These are phyloP conservation scores for Frankliniella fusca DNA, from an alignment of 2,888 invertebrate genomes.

Conservation along the genomic window DNA sequence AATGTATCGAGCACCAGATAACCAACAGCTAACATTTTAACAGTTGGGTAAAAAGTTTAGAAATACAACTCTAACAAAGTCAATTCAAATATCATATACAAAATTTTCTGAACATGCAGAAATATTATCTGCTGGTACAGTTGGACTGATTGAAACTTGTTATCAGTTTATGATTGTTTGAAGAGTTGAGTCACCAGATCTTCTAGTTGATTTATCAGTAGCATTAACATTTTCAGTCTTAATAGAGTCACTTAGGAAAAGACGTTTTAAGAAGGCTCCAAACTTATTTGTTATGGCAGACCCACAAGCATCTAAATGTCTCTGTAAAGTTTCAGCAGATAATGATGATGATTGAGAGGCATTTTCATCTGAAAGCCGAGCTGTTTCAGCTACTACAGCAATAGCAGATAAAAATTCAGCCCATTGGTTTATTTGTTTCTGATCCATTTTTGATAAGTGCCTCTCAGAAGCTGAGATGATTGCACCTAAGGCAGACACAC, in stretches of 20 bases:
- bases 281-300: not conserved
- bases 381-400: constrained; percentile 15
- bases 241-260: not conserved
- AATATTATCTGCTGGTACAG: no score
- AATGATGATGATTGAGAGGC: not conserved
- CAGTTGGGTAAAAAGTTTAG: no score
- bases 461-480: not conserved
- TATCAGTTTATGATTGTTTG: not conserved
- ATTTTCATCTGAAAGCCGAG: not conserved
- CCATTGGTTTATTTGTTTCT: not conserved
- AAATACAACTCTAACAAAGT: no score
- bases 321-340: not conserved
- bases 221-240: not conserved
- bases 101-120: no score
- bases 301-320: not conserved
- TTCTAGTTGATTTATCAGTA: not conserved
- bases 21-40: no score
- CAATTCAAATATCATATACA: no score
- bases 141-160: not conserved
- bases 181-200: not conserved
- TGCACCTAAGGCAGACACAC: not conserved
- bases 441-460: not conserved
- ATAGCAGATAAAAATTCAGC: not conserved
- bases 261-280: constrained; percentile 2
- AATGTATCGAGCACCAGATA: no score